Evolutionary conservation across 1,140 invertebrate genomes (phyloP), one percentile per base, ranked within the genome.

Genomic region (Polypedilum pembai): DNA sequence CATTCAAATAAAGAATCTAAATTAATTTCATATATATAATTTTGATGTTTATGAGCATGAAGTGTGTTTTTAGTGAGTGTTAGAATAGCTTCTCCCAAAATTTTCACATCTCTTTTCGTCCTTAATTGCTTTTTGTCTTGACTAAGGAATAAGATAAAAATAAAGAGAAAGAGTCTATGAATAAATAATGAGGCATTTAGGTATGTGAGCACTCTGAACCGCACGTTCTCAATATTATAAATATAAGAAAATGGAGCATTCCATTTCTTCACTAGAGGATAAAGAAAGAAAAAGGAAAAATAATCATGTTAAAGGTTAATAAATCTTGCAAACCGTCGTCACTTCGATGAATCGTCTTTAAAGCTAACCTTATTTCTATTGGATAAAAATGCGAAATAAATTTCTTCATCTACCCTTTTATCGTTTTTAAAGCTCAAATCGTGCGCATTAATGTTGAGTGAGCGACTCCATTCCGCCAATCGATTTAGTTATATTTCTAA

Each of bases 41-140:
- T 15, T 15, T 12, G 3, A 56, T 56, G n/a, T 45, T 45, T 15
- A 45, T 45, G 41, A 45, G 15, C 8, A 45, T 15, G n/a, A 56
- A 56, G 45, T n/a, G n/a, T n/a, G n/a, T 15, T n/a, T 56, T 56
- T 56, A n/a, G n/a, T 56, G n/a, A 12, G 15, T 45, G 41, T 8
- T 45, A 12, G 41, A n/a, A n/a, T 56, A 12, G 45, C 10, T n/a
- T 12, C 12, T 56, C n/a, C 1, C 4, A 15, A 56, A 12, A 12
- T 56, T 56, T 33, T 33, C 5, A 33, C 24, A 33, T 33, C 24
- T 33, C 24, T 33, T 33, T 56, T 56, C 45, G n/a, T 56, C 45
- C 45, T n/a, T 56, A 56, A 56, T 56, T 56, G 45, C n/a, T 56
- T 45, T 45, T 56, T 56, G 45, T 56, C 24, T 56, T 56, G 45